Evolutionary conservation across 2,888 invertebrate genomes (phyloP).

Genomic region (Clivina fossor): DNA sequence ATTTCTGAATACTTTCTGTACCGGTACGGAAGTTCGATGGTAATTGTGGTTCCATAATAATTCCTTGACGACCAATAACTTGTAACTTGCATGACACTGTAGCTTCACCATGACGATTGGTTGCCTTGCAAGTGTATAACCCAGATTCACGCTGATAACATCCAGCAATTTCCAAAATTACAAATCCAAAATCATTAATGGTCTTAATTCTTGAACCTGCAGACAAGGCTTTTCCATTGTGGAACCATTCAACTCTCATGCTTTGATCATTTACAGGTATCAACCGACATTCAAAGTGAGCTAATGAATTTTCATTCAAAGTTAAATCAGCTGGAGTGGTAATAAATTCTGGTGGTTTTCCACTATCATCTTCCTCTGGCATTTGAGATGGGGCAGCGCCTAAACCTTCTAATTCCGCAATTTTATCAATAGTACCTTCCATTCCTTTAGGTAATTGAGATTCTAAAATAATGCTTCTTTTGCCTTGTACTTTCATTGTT

Average conservation of each 20-base stretch:
- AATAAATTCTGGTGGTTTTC: slow-evolving; percentile 87
- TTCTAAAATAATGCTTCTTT: slow-evolving; percentile 87
- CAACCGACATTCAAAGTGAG: slow-evolving; percentile 89
- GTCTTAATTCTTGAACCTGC: slow-evolving; percentile 93
- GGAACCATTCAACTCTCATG: slow-evolving; percentile 96
- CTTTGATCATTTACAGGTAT: slow-evolving; percentile 89
- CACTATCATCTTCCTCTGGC: slow-evolving; percentile 77
- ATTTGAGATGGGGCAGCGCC: slow-evolving; percentile 68
- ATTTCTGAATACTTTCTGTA: slow-evolving; percentile 85
- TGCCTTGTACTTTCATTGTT: slow-evolving; percentile 87
- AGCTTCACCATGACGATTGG: slow-evolving; percentile 88
- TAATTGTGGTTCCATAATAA: slow-evolving; percentile 85
- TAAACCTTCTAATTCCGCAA: slow-evolving; percentile 87
- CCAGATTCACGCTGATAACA: slow-evolving; percentile 93
- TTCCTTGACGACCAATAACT: slow-evolving; percentile 85
- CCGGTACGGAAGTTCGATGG: slow-evolving; percentile 85
- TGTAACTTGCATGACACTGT: slow-evolving; percentile 84
- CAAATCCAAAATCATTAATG: slow-evolving; percentile 96
- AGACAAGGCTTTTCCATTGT: slow-evolving; percentile 90
- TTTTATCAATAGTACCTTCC: slow-evolving; percentile 92
- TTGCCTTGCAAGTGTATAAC: slow-evolving; percentile 88
- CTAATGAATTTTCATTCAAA: slow-evolving; percentile 82
- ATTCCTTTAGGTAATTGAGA: slow-evolving; percentile 90
- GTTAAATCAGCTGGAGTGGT: slow-evolving; percentile 84
- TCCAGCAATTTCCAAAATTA: slow-evolving; percentile 92